Evolutionary conservation across 1,140 invertebrate species (phyloP).

Genomic region (Drosophila neocordata): DNA sequence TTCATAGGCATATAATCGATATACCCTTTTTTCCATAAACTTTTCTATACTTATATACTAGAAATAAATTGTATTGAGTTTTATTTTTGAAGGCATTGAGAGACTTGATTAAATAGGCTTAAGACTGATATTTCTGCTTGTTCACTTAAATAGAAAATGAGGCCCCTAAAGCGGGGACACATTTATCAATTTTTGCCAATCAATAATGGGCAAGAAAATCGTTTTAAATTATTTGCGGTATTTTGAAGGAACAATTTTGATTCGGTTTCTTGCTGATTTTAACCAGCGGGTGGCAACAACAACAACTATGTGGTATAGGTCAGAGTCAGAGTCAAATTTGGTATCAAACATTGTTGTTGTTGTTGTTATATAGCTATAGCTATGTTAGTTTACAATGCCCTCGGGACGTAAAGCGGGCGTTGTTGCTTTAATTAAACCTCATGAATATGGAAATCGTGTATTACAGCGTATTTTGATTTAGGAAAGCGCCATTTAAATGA

Average conservation of each 20-base stretch:
- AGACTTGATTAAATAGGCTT: slow-evolving; percentile 5
- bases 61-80: not conserved
- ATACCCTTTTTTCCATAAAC: not conserved
- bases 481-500: slow-evolving; percentile 16
- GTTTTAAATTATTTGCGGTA: slow-evolving; percentile 67
- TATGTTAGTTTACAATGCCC: slow-evolving; percentile 20
- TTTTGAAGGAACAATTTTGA: slow-evolving; percentile 56
- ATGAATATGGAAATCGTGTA: slow-evolving; percentile 49
- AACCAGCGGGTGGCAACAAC: slow-evolving; percentile 17
- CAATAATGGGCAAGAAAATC: slow-evolving; percentile 62
- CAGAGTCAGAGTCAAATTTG: slow-evolving; percentile 15
- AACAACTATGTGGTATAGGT: slow-evolving; percentile 15
- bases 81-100: not conserved
- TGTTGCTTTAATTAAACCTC: slow-evolving; percentile 57
- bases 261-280: slow-evolving; percentile 25
- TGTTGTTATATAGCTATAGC: slow-evolving; percentile 1
- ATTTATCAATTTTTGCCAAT: slow-evolving; percentile 75
- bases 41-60: not conserved
- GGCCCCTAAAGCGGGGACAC: slow-evolving; percentile 19
- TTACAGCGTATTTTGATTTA: slow-evolving; percentile 31
- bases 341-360: slow-evolving; percentile 35
- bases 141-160: not conserved
- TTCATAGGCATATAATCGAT: not conserved
- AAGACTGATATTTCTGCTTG: not conserved
- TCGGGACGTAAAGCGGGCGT: slow-evolving; percentile 14